Evolutionary conservation across 2,888 invertebrate species (phyloP).

Genomic region (Cryptophagus acutangulus): DNA sequence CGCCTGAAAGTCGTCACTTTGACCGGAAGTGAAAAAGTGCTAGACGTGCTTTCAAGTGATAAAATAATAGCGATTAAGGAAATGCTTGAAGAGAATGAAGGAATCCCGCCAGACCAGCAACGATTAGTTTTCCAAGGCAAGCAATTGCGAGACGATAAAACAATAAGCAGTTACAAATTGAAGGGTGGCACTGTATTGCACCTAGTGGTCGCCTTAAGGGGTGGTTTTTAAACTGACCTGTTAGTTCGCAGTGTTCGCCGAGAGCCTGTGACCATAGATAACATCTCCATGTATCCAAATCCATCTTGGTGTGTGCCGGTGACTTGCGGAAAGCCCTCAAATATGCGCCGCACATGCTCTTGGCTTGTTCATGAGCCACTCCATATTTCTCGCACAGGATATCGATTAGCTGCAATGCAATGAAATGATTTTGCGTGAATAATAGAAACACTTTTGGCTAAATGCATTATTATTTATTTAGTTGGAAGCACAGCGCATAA

Average conservation of each 20-base stretch:
- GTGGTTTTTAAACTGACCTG: too few species aligned
- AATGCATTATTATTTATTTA: too few species aligned
- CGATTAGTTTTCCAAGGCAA: slow-evolving; percentile 43
- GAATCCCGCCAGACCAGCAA: slow-evolving; percentile 44
- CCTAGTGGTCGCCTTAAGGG: slow-evolving; percentile 44
- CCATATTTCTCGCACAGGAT: slow-evolving; percentile 60
- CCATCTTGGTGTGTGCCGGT: slow-evolving; percentile 70
- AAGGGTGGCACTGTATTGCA: slow-evolving; percentile 42
- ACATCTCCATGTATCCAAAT: slow-evolving; percentile 72
- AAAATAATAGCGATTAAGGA: slow-evolving; percentile 42
- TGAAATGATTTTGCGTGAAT: too few species aligned
- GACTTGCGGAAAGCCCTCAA: slow-evolving; percentile 73
- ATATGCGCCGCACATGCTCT: slow-evolving; percentile 62
- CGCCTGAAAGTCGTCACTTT: slow-evolving; percentile 43
- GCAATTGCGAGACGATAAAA: slow-evolving; percentile 43
- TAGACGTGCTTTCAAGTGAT: slow-evolving; percentile 43
- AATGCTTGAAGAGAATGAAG: slow-evolving; percentile 44
- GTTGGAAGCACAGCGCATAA: too few species aligned
- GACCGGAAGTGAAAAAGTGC: slow-evolving; percentile 42
- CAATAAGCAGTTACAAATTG: slow-evolving; percentile 41
- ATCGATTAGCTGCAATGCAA: slow-evolving; percentile 49
- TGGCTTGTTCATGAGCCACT: slow-evolving; percentile 60
- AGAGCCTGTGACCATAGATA: slow-evolving; percentile 74
- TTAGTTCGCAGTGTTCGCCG: too few species aligned
- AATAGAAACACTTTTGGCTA: too few species aligned